A percentile compares a stretch with the other conserved stretches of the same genome.
These are phyloP conservation scores for Eupsilia transversa DNA, from an alignment of 2,888 invertebrate genomes.

Conservation along the genomic window DNA sequence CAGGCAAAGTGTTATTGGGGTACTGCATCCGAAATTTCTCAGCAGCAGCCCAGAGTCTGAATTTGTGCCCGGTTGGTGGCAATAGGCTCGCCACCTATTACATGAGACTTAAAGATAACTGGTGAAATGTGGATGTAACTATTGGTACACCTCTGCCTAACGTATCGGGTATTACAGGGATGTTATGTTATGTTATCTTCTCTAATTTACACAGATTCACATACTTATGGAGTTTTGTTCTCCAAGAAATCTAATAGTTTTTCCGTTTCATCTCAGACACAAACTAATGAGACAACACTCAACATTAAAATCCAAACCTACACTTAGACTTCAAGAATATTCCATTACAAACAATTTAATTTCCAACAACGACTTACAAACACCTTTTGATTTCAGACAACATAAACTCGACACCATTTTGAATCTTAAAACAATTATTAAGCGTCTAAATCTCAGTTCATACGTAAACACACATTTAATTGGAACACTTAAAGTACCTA, in stretches of 20 bases:
- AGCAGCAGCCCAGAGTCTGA: no score
- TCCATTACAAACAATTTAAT: conserved; percentile 17
- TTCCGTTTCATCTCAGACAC: not conserved
- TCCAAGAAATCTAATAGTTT: not conserved
- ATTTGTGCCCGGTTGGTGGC: no score
- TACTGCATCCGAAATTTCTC: no score
- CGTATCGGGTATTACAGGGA: not conserved
- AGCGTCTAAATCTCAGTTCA: conserved; percentile 19
- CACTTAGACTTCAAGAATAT: conserved; percentile 36
- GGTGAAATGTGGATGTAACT: not conserved
- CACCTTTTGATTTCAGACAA: not conserved
- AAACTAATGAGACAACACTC: conserved; percentile 15
- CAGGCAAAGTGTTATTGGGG: no score
- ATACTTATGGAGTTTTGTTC: not conserved
- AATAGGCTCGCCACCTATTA: not conserved
- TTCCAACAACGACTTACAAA: not conserved
- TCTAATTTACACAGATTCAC: not conserved
- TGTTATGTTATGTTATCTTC: not conserved
- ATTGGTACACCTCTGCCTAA: not conserved
- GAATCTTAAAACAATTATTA: conserved; percentile 43
- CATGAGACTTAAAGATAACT: not conserved
- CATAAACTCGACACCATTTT: conserved; percentile 16
- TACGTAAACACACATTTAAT: conserved; percentile 50
- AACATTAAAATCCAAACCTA: not conserved
- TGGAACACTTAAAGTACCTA: conserved; percentile 28